Evolutionary conservation across 1,140 invertebrate genomes (phyloP), one percentile per base, ranked within the genome.

Genomic region (Zaprionus africanus): DNA sequence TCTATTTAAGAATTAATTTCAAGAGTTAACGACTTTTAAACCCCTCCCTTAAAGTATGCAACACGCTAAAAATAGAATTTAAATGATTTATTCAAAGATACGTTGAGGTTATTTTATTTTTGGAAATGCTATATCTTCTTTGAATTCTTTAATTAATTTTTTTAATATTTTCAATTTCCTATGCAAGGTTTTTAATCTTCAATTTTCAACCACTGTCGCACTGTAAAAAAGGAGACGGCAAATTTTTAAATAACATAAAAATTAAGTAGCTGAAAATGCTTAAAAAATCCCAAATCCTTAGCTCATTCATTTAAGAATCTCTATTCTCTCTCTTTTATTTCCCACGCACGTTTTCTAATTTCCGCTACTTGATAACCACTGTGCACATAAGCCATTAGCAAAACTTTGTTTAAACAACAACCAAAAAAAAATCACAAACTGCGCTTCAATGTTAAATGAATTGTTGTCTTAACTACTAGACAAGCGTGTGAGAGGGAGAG

Each of bases 391-490:
- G 64, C 78, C 81, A 80, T 84, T 82, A 74, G 66, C 43, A 82
- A 78, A 87, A 87, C 66, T 87, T 87, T 87, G 53, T 76, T 67
- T 22, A 66, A 70, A 76, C 63, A 71, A 64, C 13, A 22, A 22
- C 22, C 22, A 63, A 36, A 57, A 36, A 77, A 76, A 68, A 76
- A 65, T 65, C 46, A 41, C 61, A 58, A 81, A 64, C 75, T 79
- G 74, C 70, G 78, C 71, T 84, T 76, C 81, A 81, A 90, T 88
- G 81, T 90, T 88, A 88, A 88, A 88, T 84, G 84, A 88, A 88
- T 88, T 88, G 84, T 90, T 90, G 84, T 88, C 84, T 88, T 90
- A 88, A 90, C 84, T 90, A 81, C 78, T 75, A 81, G 75, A 88
- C 64, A 83, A 70, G 73, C 43, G 3, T 51, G 19, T 19, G 19